A percentile compares a stretch with the other conserved stretches of the same genome.
Conservation (phyloP, 2,113 vertebrate genomes). For the Hipposideros armiger region DNA sequence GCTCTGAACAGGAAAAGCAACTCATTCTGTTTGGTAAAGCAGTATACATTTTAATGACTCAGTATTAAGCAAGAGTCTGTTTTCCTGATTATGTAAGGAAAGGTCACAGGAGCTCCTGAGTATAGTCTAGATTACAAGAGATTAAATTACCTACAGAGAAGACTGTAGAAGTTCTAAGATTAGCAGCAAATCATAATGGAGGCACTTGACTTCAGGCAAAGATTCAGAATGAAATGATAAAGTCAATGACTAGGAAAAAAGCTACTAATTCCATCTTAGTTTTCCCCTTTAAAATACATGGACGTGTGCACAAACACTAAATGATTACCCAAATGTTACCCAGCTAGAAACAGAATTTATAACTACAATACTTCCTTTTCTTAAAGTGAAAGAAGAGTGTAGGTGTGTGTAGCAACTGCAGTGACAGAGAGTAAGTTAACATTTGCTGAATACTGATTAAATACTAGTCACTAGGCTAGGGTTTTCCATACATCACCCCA, state of each 20-base stretch:
- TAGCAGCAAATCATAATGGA: constrained; percentile 1
- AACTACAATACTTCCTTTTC: not conserved
- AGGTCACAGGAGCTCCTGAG: not conserved
- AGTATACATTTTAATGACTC: not conserved
- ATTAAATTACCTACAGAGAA: constrained; percentile 25
- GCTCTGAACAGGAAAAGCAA: constrained; percentile 1
- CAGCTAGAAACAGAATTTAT: constrained; percentile 18
- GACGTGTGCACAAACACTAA: not conserved
- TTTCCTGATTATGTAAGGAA: not conserved
- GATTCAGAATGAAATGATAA: constrained; percentile 1
- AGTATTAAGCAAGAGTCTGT: not conserved
- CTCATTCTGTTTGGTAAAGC: not conserved
- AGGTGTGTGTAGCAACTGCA: not conserved
- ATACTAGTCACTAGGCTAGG: not conserved
- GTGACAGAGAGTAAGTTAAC: not conserved
- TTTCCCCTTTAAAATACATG: not conserved
- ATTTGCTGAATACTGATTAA: not conserved
- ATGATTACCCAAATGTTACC: not conserved
- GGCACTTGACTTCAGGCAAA: not conserved
- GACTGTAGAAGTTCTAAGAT: not conserved
- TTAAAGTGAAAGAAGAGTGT: not conserved
- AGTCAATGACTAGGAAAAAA: not conserved
- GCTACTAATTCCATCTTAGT: not conserved
- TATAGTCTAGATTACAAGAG: constrained; percentile 6
- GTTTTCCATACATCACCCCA: not conserved